A percentile compares a stretch with the other conserved stretches of the same genome.
phyloP scores from a whole-genome alignment of 2,797 vertebrate species.

The Galago senegalensis region DNA sequence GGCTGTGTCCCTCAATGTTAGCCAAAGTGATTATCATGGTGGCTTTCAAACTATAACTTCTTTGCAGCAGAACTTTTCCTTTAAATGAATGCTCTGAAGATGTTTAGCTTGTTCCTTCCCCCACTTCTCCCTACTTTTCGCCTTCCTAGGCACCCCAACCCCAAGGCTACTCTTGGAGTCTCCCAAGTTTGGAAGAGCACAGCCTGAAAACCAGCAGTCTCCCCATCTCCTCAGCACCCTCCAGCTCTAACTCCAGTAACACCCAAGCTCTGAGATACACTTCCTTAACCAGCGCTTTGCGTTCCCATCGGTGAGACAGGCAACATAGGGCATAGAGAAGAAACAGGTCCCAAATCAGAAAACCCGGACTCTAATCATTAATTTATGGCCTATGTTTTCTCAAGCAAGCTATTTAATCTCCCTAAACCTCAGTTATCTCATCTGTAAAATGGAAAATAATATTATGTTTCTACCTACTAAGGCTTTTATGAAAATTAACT shows the following conservation, averaged over 20 bases:
- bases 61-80: not conserved
- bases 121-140: not conserved
- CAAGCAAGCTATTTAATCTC: slow-evolving; percentile 39
- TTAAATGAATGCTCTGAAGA: not conserved
- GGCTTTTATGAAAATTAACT: slow-evolving; percentile 31
- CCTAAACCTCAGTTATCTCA: slow-evolving; percentile 31
- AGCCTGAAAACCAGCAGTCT: not conserved
- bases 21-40: not conserved
- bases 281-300: not conserved
- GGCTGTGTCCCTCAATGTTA: not conserved
- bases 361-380: not conserved
- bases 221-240: not conserved
- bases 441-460: slow-evolving; percentile 27
- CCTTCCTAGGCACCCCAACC: not conserved
- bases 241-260: not conserved
- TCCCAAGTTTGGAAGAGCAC: not conserved
- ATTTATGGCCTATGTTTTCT: not conserved
- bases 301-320: not conserved
- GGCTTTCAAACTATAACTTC: not conserved
- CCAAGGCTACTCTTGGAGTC: not conserved
- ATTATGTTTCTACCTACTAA: not conserved
- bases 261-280: not conserved
- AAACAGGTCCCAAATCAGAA: slow-evolving; percentile 13
- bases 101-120: not conserved
- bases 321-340: not conserved